Evolutionary conservation across 2,888 invertebrate species (phyloP).

Genomic region (Cephus rjabovi): DNA sequence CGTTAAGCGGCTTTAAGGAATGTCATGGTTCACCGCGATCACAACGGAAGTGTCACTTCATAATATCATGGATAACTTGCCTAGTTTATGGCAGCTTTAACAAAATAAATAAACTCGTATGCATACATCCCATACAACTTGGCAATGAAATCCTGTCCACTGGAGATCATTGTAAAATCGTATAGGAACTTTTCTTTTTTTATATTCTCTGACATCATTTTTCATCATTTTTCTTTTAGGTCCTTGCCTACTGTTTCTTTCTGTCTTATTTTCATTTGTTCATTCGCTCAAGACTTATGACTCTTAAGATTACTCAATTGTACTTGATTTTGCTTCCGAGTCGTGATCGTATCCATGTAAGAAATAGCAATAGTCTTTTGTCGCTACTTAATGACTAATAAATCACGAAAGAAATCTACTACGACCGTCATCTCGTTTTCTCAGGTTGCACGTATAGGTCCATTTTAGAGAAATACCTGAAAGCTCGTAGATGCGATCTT

Average conservation of each 20-base stretch:
- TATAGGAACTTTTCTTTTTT: constrained; percentile 26
- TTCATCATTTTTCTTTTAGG: not conserved
- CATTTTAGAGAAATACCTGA: not conserved
- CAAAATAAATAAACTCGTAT: constrained; percentile 22
- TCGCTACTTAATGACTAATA: not conserved
- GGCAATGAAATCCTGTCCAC: constrained; percentile 48
- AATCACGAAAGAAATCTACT: not conserved
- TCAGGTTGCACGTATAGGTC: not conserved
- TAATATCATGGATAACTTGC: not conserved
- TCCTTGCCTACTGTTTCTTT: not conserved
- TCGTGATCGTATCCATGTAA: not conserved
- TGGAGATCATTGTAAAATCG: constrained; percentile 40
- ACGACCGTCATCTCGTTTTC: not conserved
- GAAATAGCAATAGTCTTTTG: not conserved
- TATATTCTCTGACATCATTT: not conserved
- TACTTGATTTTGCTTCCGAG: not conserved
- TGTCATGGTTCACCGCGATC: not conserved
- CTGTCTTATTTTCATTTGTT: not conserved
- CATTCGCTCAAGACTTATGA: not conserved
- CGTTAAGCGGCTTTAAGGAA: not conserved
- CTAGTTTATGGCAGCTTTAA: constrained; percentile 1
- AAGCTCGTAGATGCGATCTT: not conserved
- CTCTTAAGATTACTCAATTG: not conserved
- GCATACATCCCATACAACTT: constrained; percentile 36
- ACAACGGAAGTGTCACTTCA: not conserved